Percentiles rank a stretch among this genome's conserved stretches.
phyloP scores from a whole-genome alignment of 2,888 invertebrate genomes.

The Tipula helvola region DNA sequence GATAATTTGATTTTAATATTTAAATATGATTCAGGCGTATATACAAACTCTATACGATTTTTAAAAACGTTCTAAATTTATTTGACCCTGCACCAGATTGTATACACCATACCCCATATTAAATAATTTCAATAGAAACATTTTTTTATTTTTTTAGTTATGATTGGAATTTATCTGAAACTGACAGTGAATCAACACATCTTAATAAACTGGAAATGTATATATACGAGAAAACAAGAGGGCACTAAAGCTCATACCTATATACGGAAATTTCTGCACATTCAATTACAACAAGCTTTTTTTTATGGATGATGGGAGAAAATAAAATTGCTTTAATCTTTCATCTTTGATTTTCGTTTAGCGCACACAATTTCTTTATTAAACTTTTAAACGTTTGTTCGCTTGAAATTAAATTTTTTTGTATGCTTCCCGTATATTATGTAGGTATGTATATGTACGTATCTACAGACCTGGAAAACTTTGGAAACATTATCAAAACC shows the following conservation, averaged over 20 bases:
- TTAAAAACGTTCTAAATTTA: not conserved
- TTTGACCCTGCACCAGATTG: not conserved
- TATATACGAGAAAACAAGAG: not conserved
- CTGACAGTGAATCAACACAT: not conserved
- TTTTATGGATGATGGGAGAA: not conserved
- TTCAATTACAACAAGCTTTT: not conserved
- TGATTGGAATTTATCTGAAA: not conserved
- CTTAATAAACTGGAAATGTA: not conserved
- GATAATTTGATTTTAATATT: conserved; percentile 4
- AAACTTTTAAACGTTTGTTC: not conserved
- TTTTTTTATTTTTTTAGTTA: not conserved
- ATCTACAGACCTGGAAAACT: not conserved
- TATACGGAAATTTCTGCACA: not conserved
- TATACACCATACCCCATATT: not conserved
- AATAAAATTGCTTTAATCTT: not conserved
- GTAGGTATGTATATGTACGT: not conserved
- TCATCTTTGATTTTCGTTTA: not conserved
- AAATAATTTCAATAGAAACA: not conserved
- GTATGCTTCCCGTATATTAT: not conserved
- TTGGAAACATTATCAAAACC: not conserved
- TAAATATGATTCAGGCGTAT: not conserved
- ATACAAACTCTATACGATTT: not conserved
- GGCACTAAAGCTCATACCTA: not conserved
- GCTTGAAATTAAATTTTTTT: not conserved
- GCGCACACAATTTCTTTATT: not conserved